These are phyloP conservation scores for Scrobipalpa costella DNA, from an alignment of 2,888 invertebrate species.

Conservation along the genomic window DNA sequence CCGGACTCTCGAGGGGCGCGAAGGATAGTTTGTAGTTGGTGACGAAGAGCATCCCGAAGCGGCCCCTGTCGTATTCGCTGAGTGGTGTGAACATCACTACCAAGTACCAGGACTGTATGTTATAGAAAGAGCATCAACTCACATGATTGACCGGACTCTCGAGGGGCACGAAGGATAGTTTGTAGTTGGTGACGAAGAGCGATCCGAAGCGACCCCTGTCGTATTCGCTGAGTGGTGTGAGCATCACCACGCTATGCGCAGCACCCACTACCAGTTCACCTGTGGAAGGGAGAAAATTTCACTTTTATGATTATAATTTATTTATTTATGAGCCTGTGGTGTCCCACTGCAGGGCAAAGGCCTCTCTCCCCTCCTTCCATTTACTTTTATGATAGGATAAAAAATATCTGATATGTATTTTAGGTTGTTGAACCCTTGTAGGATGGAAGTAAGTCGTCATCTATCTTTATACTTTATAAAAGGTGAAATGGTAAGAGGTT, in stretches of 20 bases:
- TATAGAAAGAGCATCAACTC: constrained; percentile 38
- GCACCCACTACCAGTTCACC: constrained; percentile 92
- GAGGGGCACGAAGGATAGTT: constrained; percentile 92
- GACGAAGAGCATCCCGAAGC: constrained; percentile 91
- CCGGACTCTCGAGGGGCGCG: constrained; percentile 83
- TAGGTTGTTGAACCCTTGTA: too few relatives aligned
- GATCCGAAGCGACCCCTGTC: constrained; percentile 91
- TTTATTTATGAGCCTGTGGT: too few relatives aligned
- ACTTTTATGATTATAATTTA: not conserved
- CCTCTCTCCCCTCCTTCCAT: not conserved
- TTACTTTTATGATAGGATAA: not conserved
- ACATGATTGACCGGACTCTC: constrained; percentile 66
- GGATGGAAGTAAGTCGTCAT: too few relatives aligned
- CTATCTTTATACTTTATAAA: too few relatives aligned
- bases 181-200: constrained; percentile 95
- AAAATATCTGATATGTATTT: too few relatives aligned
- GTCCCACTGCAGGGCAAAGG: too few relatives aligned
- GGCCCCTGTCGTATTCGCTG: constrained; percentile 88
- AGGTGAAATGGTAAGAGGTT: too few relatives aligned
- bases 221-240: constrained; percentile 89
- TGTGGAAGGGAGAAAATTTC: constrained; percentile 42
- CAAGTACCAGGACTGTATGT: not conserved
- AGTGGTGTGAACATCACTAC: constrained; percentile 72
- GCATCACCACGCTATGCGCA: constrained; percentile 91
- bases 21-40: constrained; percentile 97